Conservation (phyloP, 1,140 invertebrate species). For the Stenopsyche tienmushanensis region DNA sequence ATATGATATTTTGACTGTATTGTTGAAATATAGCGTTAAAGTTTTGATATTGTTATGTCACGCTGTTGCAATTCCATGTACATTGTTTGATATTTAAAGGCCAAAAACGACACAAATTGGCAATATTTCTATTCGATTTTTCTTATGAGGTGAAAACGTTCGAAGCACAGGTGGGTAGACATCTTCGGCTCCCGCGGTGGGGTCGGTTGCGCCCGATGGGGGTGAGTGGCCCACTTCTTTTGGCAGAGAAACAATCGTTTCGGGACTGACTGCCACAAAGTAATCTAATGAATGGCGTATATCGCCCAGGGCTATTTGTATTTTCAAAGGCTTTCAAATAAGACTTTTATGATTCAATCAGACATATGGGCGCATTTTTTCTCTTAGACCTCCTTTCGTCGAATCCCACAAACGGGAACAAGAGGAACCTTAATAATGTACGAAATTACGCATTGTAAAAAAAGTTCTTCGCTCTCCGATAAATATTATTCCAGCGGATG, state of each 20-base stretch:
- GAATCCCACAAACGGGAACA: slow-evolving; percentile 13
- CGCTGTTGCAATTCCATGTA: too few relatives aligned
- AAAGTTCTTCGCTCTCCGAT: not conserved
- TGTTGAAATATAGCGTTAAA: too few relatives aligned
- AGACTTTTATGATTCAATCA: slow-evolving; percentile 33
- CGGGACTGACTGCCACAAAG: slow-evolving; percentile 9
- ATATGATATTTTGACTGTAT: too few relatives aligned
- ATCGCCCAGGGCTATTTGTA: slow-evolving; percentile 22
- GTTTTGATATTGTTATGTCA: too few relatives aligned
- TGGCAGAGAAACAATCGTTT: slow-evolving; percentile 22
- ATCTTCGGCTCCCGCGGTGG: too few relatives aligned
- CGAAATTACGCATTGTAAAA: not conserved
- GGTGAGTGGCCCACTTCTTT: not conserved
- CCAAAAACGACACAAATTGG: too few relatives aligned
- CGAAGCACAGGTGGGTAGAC: too few relatives aligned
- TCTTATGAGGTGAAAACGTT: too few relatives aligned
- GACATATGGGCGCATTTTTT: slow-evolving; percentile 20
- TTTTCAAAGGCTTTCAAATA: slow-evolving; percentile 31
- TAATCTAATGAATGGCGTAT: slow-evolving; percentile 39
- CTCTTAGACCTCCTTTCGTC: slow-evolving; percentile 13
- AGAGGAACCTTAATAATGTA: not conserved
- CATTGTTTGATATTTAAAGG: too few relatives aligned
- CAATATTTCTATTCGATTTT: too few relatives aligned
- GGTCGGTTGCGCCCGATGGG: too few relatives aligned
- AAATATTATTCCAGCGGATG: not conserved